Evolutionary conservation across 2,888 invertebrate species (phyloP).

Genomic region (Ceriagrion tenellum): DNA sequence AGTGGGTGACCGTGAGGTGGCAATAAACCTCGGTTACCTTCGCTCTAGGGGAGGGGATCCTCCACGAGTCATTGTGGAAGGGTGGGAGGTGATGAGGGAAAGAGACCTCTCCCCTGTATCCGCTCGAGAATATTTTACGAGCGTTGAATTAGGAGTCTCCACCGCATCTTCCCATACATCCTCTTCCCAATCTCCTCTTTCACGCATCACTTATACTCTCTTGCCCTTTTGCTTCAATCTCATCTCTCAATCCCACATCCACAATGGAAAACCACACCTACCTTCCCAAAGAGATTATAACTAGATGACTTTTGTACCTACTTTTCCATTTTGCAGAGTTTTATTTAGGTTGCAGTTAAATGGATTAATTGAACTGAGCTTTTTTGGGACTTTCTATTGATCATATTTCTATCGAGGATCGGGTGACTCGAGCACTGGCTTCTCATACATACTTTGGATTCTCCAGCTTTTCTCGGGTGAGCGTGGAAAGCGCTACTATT

Average conservation of each 20-base stretch:
- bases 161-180: not conserved
- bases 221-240: not conserved
- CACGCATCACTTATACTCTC: not conserved
- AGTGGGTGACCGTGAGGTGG: not conserved
- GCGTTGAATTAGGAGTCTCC: not conserved
- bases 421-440: too few relatives aligned
- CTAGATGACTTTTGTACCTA: too few relatives aligned
- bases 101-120: too few relatives aligned
- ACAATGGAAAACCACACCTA: not conserved
- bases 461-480: too few relatives aligned
- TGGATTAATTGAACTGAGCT: too few relatives aligned
- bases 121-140: constrained; percentile 25
- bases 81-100: not conserved
- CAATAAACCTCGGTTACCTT: not conserved
- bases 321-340: too few relatives aligned
- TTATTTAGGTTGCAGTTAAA: too few relatives aligned
- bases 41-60: not conserved
- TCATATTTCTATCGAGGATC: too few relatives aligned
- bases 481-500: too few relatives aligned
- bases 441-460: too few relatives aligned
- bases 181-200: not conserved
- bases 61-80: not conserved
- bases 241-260: not conserved
- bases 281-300: too few relatives aligned
- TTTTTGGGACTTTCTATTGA: too few relatives aligned